Percentiles rank a stretch among this genome's conserved stretches.
phyloP scores from a whole-genome alignment of 2,797 vertebrate genomes.

The Cryptoprocta ferox region DNA sequence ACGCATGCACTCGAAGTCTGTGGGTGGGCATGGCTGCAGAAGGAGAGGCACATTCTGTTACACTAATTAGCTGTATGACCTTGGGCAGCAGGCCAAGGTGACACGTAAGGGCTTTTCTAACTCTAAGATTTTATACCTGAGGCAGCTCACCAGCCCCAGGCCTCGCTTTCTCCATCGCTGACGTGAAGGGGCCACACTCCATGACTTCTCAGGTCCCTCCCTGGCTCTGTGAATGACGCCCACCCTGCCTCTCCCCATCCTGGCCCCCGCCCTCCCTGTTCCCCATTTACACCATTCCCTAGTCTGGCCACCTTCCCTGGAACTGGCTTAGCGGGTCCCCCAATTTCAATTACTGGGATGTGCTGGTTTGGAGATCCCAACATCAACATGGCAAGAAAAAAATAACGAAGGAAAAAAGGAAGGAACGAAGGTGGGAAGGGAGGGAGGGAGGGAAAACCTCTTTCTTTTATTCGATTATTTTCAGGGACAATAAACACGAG shows the following conservation, averaged over 20 bases:
- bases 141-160: background rate
- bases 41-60: conserved; percentile 32
- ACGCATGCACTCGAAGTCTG: conserved; percentile 25
- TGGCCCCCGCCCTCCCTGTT: too few relatives aligned
- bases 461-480: background rate
- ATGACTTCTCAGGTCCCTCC: background rate
- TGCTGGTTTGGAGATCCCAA: background rate
- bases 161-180: background rate
- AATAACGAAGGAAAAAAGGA: background rate
- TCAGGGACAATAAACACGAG: background rate
- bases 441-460: background rate
- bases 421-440: too few relatives aligned
- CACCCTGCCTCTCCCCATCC: background rate
- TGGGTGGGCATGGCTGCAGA: conserved; percentile 40
- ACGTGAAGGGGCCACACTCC: background rate
- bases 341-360: background rate
- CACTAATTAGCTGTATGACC: conserved; percentile 74
- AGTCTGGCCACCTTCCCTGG: background rate
- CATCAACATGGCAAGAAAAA: background rate
- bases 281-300: background rate
- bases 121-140: background rate
- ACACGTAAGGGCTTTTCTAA: conserved; percentile 39
- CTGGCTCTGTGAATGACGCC: background rate
- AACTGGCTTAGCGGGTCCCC: background rate
- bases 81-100: conserved; percentile 72